A percentile compares a stretch with the other conserved stretches of the same genome.
Evolutionary conservation across 2,113 vertebrate genomes (phyloP).

Genomic region (Dolichotis patagonum): DNA sequence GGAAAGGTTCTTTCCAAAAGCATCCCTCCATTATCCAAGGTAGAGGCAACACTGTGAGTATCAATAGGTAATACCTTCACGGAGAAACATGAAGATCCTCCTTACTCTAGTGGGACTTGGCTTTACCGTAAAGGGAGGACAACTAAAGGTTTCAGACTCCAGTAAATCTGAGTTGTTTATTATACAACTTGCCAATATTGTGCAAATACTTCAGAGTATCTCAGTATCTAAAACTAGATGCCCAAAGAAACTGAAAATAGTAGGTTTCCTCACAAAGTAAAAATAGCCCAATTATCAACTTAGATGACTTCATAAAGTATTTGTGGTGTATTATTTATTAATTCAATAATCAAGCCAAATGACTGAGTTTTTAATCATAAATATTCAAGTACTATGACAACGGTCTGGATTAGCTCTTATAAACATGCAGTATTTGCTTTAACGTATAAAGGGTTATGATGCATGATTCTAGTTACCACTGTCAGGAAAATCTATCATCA

Average conservation of each 20-base stretch:
- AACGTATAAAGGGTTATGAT: not conserved
- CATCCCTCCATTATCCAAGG: not conserved
- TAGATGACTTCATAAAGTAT: not conserved
- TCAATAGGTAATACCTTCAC: not conserved
- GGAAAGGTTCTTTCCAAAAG: not conserved
- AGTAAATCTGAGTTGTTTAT: not conserved
- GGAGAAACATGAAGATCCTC: not conserved
- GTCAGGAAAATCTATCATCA: slow-evolving; percentile 19
- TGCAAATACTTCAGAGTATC: not conserved
- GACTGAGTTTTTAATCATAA: not conserved
- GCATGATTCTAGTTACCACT: not conserved
- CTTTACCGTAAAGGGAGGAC: not conserved
- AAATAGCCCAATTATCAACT: not conserved
- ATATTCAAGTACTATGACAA: not conserved
- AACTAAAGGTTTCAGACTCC: not conserved
- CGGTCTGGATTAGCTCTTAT: not conserved
- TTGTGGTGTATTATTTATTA: not conserved
- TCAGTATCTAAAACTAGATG: slow-evolving; percentile 20
- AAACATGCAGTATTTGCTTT: not conserved
- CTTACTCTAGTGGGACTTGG: not conserved
- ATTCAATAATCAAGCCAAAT: not conserved
- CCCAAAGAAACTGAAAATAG: not conserved
- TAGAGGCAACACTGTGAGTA: not conserved
- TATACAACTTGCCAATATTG: not conserved
- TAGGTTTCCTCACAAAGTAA: not conserved